Percentiles rank a stretch among this genome's conserved stretches.
Evolutionary conservation across 1,140 invertebrate genomes (phyloP).

Genomic region (Hycleus phaleratus): DNA sequence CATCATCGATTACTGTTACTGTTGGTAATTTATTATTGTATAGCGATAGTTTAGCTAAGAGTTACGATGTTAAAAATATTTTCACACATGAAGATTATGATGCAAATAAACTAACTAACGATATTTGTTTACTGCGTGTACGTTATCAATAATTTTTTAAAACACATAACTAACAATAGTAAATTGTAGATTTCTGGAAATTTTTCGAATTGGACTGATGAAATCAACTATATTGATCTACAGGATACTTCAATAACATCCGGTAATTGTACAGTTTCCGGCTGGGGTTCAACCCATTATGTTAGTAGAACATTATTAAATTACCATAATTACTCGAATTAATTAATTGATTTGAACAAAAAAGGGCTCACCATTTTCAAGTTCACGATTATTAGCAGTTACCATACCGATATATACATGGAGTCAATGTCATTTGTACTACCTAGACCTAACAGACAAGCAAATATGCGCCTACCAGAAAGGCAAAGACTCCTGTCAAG

Average conservation of each 20-base stretch:
- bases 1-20: not conserved
- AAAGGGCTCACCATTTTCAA: too few relatives aligned
- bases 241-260: not conserved
- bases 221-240: not conserved
- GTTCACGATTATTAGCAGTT: not conserved
- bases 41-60: not conserved
- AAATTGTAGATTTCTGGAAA: not conserved
- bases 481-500: too few relatives aligned
- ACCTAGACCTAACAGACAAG: not conserved
- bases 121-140: slow-evolving; percentile 4
- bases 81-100: not conserved
- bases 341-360: too few relatives aligned
- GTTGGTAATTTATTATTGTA: not conserved
- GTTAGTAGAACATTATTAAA: too few relatives aligned
- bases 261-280: slow-evolving; percentile 2
- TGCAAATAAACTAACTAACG: not conserved
- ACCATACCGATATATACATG: not conserved
- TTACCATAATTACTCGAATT: too few relatives aligned
- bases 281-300: slow-evolving; percentile 2
- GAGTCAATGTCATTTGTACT: not conserved
- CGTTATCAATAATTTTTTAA: not conserved
- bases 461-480: not conserved
- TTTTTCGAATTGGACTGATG: not conserved
- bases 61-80: not conserved
- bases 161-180: not conserved